These are phyloP conservation scores for Trichopria drosophilae DNA, from an alignment of 2,888 invertebrate species.

Conservation along the genomic window DNA sequence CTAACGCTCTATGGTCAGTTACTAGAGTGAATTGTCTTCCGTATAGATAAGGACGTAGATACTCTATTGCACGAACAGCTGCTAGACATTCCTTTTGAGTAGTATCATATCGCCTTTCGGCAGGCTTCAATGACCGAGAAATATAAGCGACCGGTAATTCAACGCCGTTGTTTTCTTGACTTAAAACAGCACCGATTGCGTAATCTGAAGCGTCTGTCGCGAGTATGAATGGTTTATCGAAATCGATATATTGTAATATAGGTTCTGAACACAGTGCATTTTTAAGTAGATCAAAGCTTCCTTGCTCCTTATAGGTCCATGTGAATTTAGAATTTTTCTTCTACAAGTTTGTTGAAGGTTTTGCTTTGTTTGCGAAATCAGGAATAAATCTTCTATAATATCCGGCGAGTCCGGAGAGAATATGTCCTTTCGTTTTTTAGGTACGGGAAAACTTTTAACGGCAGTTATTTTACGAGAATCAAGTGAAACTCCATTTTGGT, in stretches of 20 bases:
- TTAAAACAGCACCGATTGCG: no score
- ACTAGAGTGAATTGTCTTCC: no score
- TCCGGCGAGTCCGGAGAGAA: conserved; percentile 22
- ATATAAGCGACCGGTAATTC: no score
- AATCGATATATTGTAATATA: not conserved
- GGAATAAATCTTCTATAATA: conserved; percentile 24
- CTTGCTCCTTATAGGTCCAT: conserved; percentile 34
- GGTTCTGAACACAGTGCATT: not conserved
- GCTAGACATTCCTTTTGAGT: not conserved
- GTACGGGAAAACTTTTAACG: conserved; percentile 26
- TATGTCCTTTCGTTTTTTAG: conserved; percentile 16
- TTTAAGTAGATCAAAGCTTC: conserved; percentile 22
- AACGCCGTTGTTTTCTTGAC: no score
- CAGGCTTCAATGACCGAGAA: no score
- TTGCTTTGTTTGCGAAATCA: conserved; percentile 17
- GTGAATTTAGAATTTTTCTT: conserved; percentile 28
- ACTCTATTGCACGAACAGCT: not conserved
- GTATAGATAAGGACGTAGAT: not conserved
- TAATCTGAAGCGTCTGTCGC: not conserved
- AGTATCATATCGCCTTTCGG: not conserved
- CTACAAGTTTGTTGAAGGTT: conserved; percentile 37
- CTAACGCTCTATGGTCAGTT: not conserved
- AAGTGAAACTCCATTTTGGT: conserved; percentile 35
- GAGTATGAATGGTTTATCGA: no score
- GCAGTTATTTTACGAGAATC: conserved; percentile 24